Evolutionary conservation across 2,113 vertebrate genomes (phyloP), one percentile per base, ranked within the genome.

Genomic region (Martes martes): DNA sequence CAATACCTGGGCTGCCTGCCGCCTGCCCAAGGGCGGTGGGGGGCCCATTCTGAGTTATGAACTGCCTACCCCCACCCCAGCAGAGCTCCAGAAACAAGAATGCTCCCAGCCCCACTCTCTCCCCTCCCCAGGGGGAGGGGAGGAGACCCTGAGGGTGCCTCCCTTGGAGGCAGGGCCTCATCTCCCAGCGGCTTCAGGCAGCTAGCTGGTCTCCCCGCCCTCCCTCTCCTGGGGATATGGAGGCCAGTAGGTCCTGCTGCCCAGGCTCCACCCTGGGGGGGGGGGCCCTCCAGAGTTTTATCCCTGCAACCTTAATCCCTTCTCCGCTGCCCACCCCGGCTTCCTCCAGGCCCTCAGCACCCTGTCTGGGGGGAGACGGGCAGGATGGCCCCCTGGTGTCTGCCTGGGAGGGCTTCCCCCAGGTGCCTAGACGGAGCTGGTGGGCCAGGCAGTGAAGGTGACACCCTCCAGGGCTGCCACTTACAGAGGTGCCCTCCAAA

Each of bases 1-100:
- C 3, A 10, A 65, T 95, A 98, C 98, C 98, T 98, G 98, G 97
- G 71, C 97, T n/a, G 96, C 97, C 89, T 42, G 97, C 97, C 31
- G 91, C 80, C 5, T 31, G 21, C 67, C 86, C 42, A 0, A 36
- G 45, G 24, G 94, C 28, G 19, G 73, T 4, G 57, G 39, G 36
- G 69, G 81, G 24, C 18, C 55, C 21, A 9, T 14, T 39, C 28
- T 1, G 73, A 59, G 69, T 71, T 33, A n/a, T 0, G 57, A n/a
- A 63, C 71, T 21, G 14, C 61, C 86, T 78, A 19, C 26, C 26
- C 87, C 80, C 74, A 59, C n/a, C 36, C 47, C 86, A 7, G 13
- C 28, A 9, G 52, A 1, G 9, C 83, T 80, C 50, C 0, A 21
- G 39, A 78, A 81, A n/a, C 33, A 0, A 4, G 78, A 42, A 33